Evolutionary conservation across 2,888 invertebrate genomes (phyloP).

Genomic region (Caenorhabditis sinica): DNA sequence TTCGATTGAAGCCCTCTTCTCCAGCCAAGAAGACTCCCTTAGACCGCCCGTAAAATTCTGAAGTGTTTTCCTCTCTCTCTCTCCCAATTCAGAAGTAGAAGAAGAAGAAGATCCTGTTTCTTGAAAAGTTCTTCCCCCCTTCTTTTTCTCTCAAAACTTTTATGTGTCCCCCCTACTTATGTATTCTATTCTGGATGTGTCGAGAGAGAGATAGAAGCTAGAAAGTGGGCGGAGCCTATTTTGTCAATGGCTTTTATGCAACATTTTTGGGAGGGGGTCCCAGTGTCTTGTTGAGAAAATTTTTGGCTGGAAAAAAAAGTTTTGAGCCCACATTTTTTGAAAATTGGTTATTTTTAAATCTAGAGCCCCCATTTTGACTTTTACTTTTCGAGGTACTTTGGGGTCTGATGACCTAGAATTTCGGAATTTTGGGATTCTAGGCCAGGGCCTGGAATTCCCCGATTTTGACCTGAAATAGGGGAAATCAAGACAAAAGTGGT

Average conservation of each 20-base stretch:
- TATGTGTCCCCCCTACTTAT: constrained; percentile 46
- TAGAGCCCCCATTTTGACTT: too few species aligned
- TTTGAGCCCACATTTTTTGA: too few species aligned
- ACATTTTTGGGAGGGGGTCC: not conserved
- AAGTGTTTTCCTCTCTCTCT: constrained; percentile 54
- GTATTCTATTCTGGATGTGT: constrained; percentile 55
- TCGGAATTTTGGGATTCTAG: too few species aligned
- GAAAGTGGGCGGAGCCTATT: constrained; percentile 12
- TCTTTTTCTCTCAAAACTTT: constrained; percentile 47
- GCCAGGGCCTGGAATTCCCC: too few species aligned
- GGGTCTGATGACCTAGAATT: not conserved
- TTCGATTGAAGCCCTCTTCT: constrained; percentile 16
- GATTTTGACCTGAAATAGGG: too few species aligned
- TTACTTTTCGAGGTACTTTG: too few species aligned
- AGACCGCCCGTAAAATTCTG: constrained; percentile 55
- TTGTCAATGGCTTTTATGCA: constrained; percentile 5
- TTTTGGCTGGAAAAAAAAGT: too few species aligned
- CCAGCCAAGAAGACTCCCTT: too few species aligned
- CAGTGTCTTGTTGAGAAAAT: not conserved
- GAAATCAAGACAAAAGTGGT: too few species aligned
- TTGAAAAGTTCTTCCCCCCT: constrained; percentile 51
- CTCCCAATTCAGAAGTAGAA: constrained; percentile 19
- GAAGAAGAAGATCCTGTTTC: constrained; percentile 43
- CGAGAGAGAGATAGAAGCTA: constrained; percentile 1
- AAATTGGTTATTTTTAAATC: too few species aligned